Percentiles rank a stretch among this genome's conserved stretches.
phyloP scores from a whole-genome alignment of 2,113 vertebrate species.

The Takifugu flavidus region DNA sequence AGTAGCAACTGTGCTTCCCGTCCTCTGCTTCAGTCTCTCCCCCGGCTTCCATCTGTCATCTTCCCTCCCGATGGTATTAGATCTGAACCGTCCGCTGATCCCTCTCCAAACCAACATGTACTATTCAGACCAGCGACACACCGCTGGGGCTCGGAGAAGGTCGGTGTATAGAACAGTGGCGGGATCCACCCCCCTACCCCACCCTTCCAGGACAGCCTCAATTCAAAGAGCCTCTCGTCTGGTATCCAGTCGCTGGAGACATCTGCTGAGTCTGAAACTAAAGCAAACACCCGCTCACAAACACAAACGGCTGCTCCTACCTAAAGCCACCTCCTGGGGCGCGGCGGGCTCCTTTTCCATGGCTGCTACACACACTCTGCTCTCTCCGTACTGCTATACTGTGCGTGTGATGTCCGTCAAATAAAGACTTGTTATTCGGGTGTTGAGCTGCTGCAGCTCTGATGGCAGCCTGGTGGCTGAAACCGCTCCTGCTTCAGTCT shows the following conservation, averaged over 20 bases:
- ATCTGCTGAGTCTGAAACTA: conserved; percentile 36
- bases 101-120: conserved; percentile 57
- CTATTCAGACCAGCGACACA: conserved; percentile 53
- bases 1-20: neutral
- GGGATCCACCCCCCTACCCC: too few species aligned
- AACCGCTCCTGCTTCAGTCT: too few species aligned
- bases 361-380: conserved; percentile 19
- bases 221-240: conserved; percentile 29
- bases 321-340: too few species aligned
- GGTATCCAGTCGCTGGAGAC: conserved; percentile 15
- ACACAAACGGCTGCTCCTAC: neutral
- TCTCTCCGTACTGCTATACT: too few species aligned
- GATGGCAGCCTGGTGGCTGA: too few species aligned
- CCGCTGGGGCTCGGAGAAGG: conserved; percentile 32
- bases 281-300: neutral
- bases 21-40: conserved; percentile 23
- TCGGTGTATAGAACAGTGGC: neutral
- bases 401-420: neutral
- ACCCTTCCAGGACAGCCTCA: conserved; percentile 15
- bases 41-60: conserved; percentile 20
- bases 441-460: too few species aligned
- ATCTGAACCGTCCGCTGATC: conserved; percentile 53
- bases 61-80: conserved; percentile 45
- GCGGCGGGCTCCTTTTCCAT: conserved; percentile 31
- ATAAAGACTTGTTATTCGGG: neutral